Evolutionary conservation across 2,113 vertebrate genomes (phyloP).

Genomic region (Melanerpes aurifrons): DNA sequence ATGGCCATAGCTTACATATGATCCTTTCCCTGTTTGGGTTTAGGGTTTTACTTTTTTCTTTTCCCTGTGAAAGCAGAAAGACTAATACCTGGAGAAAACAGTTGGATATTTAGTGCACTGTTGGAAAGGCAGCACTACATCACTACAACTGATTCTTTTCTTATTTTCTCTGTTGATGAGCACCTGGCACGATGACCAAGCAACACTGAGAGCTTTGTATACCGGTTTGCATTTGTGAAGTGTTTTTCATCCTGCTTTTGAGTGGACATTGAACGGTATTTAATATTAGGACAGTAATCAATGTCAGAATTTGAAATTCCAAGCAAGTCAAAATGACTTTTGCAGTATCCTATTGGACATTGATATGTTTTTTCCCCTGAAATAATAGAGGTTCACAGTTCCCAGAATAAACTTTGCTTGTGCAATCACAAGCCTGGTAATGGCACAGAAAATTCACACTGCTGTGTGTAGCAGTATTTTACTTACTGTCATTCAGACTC

Average conservation of each 20-base stretch:
- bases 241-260: neutral
- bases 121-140: neutral
- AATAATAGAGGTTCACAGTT: accelerated
- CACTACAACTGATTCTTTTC: neutral
- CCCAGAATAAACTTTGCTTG: neutral
- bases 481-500: neutral
- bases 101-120: neutral
- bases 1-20: neutral
- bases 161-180: neutral
- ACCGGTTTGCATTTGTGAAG: neutral
- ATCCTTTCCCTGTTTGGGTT: neutral
- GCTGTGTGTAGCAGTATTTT: neutral
- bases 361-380: accelerated
- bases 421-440: neutral
- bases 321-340: neutral
- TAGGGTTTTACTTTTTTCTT: neutral
- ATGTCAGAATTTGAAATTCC: neutral
- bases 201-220: neutral
- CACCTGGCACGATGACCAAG: neutral
- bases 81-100: constrained; percentile 17
- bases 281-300: neutral
- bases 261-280: neutral
- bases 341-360: neutral
- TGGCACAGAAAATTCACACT: neutral
- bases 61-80: constrained; percentile 13